Conservation (phyloP, 2,797 vertebrate genomes). For the Spinus pinus region DNA sequence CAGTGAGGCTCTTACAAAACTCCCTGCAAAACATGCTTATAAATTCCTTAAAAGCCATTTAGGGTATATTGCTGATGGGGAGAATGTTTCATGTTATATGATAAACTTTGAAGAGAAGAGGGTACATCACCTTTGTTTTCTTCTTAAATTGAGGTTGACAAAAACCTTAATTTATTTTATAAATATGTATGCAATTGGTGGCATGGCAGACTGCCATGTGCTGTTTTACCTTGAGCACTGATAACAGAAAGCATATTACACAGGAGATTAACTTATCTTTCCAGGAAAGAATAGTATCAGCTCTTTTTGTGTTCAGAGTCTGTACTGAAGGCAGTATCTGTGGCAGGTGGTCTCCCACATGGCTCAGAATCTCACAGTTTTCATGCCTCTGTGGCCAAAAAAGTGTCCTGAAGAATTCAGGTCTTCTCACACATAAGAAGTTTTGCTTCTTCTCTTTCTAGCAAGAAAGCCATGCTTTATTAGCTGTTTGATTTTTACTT, state of each 20-base stretch:
- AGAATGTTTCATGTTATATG: not conserved
- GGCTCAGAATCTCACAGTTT: not conserved
- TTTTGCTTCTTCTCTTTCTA: not conserved
- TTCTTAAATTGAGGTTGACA: constrained; percentile 44
- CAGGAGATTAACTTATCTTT: constrained; percentile 41
- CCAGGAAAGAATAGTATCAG: not conserved
- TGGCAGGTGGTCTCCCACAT: not conserved
- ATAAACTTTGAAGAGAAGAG: constrained; percentile 10
- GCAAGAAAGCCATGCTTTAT: not conserved
- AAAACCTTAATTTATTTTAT: constrained; percentile 41
- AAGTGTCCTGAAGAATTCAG: not conserved
- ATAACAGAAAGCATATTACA: not conserved
- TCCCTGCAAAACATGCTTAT: constrained; percentile 9
- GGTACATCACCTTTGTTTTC: constrained; percentile 1
- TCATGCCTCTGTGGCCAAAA: not conserved
- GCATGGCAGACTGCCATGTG: not conserved
- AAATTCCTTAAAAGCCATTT: constrained; percentile 39
- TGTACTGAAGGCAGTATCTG: not conserved
- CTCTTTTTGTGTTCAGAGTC: not conserved
- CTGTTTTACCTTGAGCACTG: not conserved
- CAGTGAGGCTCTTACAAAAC: not conserved
- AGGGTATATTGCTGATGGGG: constrained; percentile 16
- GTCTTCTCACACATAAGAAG: not conserved
- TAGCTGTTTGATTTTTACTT: not conserved
- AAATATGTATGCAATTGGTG: not conserved